phyloP scores from a whole-genome alignment of 2,113 vertebrate genomes.

The Sylvilagus bachmani region DNA sequence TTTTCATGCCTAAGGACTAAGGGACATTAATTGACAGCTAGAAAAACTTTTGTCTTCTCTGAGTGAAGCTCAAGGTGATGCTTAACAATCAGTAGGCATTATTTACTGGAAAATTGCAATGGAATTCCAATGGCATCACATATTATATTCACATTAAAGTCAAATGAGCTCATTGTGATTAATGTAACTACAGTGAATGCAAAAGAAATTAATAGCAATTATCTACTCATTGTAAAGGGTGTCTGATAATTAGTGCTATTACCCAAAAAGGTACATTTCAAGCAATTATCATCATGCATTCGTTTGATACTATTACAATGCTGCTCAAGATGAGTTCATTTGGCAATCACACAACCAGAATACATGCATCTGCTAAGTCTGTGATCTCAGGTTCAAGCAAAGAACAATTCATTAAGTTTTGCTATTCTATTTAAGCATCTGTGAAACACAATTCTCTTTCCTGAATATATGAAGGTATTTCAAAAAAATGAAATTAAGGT shows the following conservation, averaged over 20 bases:
- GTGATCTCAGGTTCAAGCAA: conserved; percentile 76
- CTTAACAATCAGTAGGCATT: conserved; percentile 45
- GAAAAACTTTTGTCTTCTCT: background rate
- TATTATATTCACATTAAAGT: conserved; percentile 83
- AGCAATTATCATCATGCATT: conserved; percentile 84
- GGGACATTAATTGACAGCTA: background rate
- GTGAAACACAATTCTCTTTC: background rate
- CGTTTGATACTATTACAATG: conserved; percentile 73
- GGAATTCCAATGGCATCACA: conserved; percentile 78
- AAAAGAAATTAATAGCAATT: conserved; percentile 87
- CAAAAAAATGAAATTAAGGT: no score
- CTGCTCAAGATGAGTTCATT: conserved; percentile 79
- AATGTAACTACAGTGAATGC: conserved; percentile 81
- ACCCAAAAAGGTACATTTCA: conserved; percentile 86
- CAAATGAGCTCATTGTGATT: conserved; percentile 86
- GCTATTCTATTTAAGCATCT: background rate
- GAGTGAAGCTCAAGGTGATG: conserved; percentile 3
- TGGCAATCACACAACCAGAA: conserved; percentile 78
- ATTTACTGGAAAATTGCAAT: conserved; percentile 75
- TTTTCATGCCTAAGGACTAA: background rate
- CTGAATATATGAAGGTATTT: background rate
- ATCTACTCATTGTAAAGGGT: conserved; percentile 84
- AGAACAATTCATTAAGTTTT: conserved; percentile 74
- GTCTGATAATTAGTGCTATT: conserved; percentile 87
- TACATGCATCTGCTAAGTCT: conserved; percentile 69